Conservation (phyloP, 2,113 vertebrate species). For the Salvelinus alpinus region DNA sequence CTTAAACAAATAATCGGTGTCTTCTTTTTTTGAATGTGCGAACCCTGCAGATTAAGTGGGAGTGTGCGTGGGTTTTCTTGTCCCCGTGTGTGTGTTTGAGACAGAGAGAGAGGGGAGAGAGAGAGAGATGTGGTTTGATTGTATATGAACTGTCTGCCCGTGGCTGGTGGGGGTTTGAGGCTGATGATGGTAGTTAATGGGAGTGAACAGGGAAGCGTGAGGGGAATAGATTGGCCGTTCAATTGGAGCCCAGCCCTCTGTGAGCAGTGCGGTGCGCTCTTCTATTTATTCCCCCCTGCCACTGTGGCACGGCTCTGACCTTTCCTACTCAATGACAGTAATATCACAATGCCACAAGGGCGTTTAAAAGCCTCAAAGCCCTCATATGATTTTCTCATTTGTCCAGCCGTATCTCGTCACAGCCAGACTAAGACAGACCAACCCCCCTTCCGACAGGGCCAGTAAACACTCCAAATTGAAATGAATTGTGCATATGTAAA, state of each 20-base stretch:
- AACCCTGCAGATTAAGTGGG: conserved; percentile 40
- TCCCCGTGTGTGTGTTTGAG: conserved; percentile 3
- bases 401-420: conserved; percentile 32
- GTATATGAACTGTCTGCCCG: conserved; percentile 21
- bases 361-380: conserved; percentile 31
- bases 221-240: conserved; percentile 69
- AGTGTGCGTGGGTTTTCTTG: conserved; percentile 7
- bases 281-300: conserved; percentile 64
- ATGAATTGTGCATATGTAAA: conserved; percentile 58
- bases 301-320: conserved; percentile 65
- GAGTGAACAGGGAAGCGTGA: conserved; percentile 64
- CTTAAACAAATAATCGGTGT: conserved; percentile 38
- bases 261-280: conserved; percentile 48
- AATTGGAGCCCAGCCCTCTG: conserved; percentile 57
- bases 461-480: conserved; percentile 31
- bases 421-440: conserved; percentile 23
- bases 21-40: conserved; percentile 25
- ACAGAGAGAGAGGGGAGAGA: conserved; percentile 6
- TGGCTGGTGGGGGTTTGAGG: conserved; percentile 64
- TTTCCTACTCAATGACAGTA: conserved; percentile 63
- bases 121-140: conserved; percentile 18
- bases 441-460: conserved; percentile 11
- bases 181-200: conserved; percentile 72
- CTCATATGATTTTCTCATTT: conserved; percentile 59
- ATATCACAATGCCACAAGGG: conserved; percentile 53